These are phyloP conservation scores for Euura saliciscinereae DNA, from an alignment of 1,140 invertebrate genomes.

Conservation along the genomic window DNA sequence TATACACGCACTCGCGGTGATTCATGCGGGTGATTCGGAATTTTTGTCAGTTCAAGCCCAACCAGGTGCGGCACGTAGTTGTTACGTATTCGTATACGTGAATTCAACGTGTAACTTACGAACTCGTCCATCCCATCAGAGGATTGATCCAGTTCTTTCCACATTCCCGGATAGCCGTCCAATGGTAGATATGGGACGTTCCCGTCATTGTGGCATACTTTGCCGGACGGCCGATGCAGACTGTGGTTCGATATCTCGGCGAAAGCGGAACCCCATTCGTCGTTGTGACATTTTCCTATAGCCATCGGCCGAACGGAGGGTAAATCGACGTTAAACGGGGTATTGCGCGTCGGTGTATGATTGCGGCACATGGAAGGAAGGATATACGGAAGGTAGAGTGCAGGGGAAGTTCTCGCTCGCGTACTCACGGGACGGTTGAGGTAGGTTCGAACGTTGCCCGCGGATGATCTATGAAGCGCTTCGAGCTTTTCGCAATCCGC, in stretches of 20 bases:
- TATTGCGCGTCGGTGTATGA: too few relatives aligned
- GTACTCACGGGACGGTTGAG: background rate
- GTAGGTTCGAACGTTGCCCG: background rate
- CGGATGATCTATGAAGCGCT: background rate
- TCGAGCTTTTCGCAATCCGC: slow-evolving; percentile 1
- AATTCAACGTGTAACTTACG: background rate
- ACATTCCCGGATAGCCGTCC: slow-evolving; percentile 4
- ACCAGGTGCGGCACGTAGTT: too few relatives aligned
- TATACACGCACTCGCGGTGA: too few relatives aligned
- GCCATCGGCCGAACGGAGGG: too few relatives aligned
- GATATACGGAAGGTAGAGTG: background rate
- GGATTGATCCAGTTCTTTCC: slow-evolving; percentile 11
- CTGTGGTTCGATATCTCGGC: background rate
- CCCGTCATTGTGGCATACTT: slow-evolving; percentile 14
- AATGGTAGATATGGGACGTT: slow-evolving; percentile 9
- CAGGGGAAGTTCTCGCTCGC: background rate
- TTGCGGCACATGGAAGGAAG: background rate
- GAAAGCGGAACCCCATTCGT: slow-evolving; percentile 5
- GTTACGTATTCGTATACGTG: too few relatives aligned
- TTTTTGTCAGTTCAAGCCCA: too few relatives aligned
- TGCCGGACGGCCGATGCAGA: background rate
- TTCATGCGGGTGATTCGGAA: too few relatives aligned
- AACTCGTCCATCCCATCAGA: slow-evolving; percentile 13
- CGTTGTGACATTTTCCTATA: background rate
- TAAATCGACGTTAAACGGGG: too few relatives aligned